These are phyloP conservation scores for Shinisaurus crocodilurus DNA, from an alignment of 2,113 vertebrate genomes.

Conservation along the genomic window DNA sequence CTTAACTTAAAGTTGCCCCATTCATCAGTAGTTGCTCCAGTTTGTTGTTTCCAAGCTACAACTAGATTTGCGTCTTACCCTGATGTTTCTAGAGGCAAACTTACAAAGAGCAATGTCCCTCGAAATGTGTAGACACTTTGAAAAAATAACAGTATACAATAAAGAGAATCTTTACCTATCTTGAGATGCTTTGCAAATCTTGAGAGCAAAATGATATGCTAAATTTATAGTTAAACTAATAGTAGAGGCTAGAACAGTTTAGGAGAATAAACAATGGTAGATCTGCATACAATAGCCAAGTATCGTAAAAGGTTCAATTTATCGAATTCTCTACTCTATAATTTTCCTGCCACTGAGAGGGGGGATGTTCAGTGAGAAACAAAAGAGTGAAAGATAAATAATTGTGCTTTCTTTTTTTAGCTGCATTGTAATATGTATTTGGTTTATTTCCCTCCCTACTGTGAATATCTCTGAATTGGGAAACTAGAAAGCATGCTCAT, in stretches of 20 bases:
- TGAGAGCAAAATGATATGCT: slow-evolving; percentile 2
- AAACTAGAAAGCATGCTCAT: not conserved
- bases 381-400: slow-evolving; percentile 22
- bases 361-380: slow-evolving; percentile 7
- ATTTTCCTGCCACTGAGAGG: slow-evolving; percentile 13
- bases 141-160: not conserved
- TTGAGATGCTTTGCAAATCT: not conserved
- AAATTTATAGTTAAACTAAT: slow-evolving; percentile 4
- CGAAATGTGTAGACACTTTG: not conserved
- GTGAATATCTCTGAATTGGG: not conserved
- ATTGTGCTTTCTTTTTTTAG: slow-evolving; percentile 2
- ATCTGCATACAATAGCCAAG: not conserved
- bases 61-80: too few species aligned
- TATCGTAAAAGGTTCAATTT: slow-evolving; percentile 2
- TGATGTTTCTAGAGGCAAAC: not conserved
- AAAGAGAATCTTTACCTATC: not conserved
- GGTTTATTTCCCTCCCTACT: slow-evolving; percentile 28
- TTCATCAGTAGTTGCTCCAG: not conserved
- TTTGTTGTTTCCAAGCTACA: not conserved
- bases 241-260: not conserved
- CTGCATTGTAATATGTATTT: slow-evolving; percentile 2
- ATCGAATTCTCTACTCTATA: not conserved
- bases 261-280: not conserved
- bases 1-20: not conserved
- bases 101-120: not conserved